Conservation (phyloP, 1,140 invertebrate species). For the Lysiphlebus fabarum region DNA sequence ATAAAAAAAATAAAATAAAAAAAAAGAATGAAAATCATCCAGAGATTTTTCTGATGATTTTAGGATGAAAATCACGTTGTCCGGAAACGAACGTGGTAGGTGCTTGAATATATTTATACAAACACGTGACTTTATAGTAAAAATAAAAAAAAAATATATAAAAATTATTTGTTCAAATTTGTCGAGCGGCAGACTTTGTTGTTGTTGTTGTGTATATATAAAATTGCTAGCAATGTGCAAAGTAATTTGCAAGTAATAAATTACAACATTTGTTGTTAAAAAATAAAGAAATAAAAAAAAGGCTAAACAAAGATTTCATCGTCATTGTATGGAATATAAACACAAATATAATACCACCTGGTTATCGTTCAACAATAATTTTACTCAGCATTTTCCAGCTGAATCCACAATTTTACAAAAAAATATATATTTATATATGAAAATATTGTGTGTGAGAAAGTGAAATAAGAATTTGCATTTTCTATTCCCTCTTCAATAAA, state of each 20-base stretch:
- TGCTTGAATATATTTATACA: conserved; percentile 3
- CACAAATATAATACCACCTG: conserved; percentile 9
- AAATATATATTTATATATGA: conserved; percentile 17
- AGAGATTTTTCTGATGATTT: conserved; percentile 11
- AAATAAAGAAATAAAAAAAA: too few relatives aligned
- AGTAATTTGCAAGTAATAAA: too few relatives aligned
- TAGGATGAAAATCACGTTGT: conserved; percentile 22
- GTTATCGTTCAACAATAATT: conserved; percentile 25
- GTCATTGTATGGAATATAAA: too few relatives aligned
- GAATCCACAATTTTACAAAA: neutral
- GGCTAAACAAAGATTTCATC: too few relatives aligned
- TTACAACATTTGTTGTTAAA: too few relatives aligned
- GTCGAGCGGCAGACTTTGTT: too few relatives aligned
- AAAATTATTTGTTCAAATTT: too few relatives aligned
- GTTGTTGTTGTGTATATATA: too few relatives aligned
- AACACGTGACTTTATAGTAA: neutral
- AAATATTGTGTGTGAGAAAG: conserved; percentile 1
- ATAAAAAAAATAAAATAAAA: conserved; percentile 8
- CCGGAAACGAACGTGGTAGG: conserved; percentile 13
- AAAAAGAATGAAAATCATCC: conserved; percentile 1
- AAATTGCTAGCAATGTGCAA: too few relatives aligned
- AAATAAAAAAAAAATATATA: too few relatives aligned
- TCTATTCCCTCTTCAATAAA: conserved; percentile 24
- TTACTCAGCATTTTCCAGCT: neutral
- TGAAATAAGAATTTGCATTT: conserved; percentile 27